phyloP scores from a whole-genome alignment of 2,888 invertebrate species.

The Apotomis betuletana region DNA sequence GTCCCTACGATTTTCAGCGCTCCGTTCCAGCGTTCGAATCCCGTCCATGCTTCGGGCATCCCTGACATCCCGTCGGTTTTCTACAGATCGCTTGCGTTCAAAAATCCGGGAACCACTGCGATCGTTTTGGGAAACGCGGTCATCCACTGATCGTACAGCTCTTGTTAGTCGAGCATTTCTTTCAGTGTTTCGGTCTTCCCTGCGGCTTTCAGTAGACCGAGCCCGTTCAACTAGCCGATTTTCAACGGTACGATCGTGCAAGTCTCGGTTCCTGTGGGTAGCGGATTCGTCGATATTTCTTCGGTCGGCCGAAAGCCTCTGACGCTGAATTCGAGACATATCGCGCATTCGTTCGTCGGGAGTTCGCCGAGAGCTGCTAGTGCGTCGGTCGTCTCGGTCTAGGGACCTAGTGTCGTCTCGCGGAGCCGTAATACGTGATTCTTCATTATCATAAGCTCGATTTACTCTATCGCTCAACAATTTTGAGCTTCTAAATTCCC shows the following conservation, averaged over 20 bases:
- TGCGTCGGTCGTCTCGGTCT: conserved; percentile 29
- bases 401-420: conserved; percentile 11
- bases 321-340: conserved; percentile 1
- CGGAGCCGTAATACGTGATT: not conserved
- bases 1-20: conserved; percentile 12
- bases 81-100: conserved; percentile 4
- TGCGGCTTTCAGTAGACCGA: conserved; percentile 8
- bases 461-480: not conserved
- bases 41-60: conserved; percentile 6
- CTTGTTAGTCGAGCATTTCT: not conserved
- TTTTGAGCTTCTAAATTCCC: conserved; percentile 10
- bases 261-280: conserved; percentile 6
- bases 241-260: conserved; percentile 11
- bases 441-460: not conserved
- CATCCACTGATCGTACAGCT: not conserved
- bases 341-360: conserved; percentile 14
- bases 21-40: conserved; percentile 11
- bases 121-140: conserved; percentile 1
- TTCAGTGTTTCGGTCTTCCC: conserved; percentile 4
- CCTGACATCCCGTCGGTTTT: conserved; percentile 11
- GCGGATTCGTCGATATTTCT: conserved; percentile 17
- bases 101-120: not conserved
- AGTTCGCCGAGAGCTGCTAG: conserved; percentile 5
- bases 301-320: conserved; percentile 11
- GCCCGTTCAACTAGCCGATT: conserved; percentile 2